These are phyloP conservation scores for Engystomops pustulosus DNA, from an alignment of 2,113 vertebrate species.

Conservation along the genomic window DNA sequence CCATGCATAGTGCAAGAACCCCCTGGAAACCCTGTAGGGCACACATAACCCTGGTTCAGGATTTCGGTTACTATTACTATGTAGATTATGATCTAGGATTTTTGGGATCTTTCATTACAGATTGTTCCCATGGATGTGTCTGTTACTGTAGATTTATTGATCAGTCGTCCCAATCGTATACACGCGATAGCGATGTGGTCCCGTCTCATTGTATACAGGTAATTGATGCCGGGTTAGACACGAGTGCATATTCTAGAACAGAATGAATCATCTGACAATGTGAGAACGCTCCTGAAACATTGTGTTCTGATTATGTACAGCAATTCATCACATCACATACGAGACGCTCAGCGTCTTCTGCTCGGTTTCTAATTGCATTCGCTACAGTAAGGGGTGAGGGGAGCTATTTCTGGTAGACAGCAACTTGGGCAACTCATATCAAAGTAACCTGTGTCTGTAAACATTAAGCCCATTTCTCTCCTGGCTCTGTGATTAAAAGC, in stretches of 20 bases:
- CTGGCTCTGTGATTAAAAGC: too few species aligned
- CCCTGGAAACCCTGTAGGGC: too few species aligned
- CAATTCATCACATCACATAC: slow-evolving; percentile 13
- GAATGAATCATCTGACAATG: slow-evolving; percentile 24
- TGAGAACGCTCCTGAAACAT: slow-evolving; percentile 15
- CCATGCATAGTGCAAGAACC: too few species aligned
- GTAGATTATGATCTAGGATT: too few species aligned
- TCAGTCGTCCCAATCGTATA: too few species aligned
- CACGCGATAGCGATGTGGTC: not conserved
- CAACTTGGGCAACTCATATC: not conserved
- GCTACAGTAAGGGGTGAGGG: not conserved
- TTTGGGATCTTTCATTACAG: too few species aligned
- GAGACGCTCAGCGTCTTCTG: not conserved
- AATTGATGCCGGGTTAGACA: not conserved
- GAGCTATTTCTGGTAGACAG: not conserved
- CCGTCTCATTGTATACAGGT: not conserved
- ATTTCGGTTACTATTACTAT: too few species aligned
- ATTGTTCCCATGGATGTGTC: not conserved
- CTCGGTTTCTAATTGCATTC: not conserved
- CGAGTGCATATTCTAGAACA: too few species aligned
- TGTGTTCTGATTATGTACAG: slow-evolving; percentile 18
- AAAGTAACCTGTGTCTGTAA: too few species aligned
- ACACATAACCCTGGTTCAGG: too few species aligned
- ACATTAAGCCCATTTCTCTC: too few species aligned
- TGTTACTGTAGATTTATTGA: not conserved